Evolutionary conservation across 2,113 vertebrate species (phyloP), one percentile per base, ranked within the genome.

Genomic region (Brienomyrus longianalis): DNA sequence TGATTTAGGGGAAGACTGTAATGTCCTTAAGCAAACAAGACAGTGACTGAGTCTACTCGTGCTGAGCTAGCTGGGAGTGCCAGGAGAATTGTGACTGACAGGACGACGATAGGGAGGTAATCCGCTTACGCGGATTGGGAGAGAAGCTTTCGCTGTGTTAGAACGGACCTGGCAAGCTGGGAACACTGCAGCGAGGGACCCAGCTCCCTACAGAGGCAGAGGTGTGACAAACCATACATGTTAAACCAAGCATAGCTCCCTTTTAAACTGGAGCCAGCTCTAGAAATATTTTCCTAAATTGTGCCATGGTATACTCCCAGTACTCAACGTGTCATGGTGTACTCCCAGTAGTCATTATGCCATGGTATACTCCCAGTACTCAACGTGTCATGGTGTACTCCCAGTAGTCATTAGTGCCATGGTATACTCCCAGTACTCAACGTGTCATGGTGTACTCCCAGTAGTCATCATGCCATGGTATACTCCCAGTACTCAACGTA

Each of bases 81-180:
- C 31, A 3, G 54, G 87, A 83, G 70, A 17, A 27, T 21, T 2
- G 48, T 83, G 50, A 89, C 35, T 39, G 88, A 83, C 88, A 89
- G 74, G 88, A 52, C 31, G 70, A 39, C 8, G 19, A 35, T 39
- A 83, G 50, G 31, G 52, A 54, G 70, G 88, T 89, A 89, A 89
- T 83, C 88, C 21, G 10, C 88, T 89, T 89, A 89, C 0, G 1
- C 31, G 48, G 70, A 13, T 8, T 21, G 62, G 66, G 31, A 54
- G 70, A 83, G 35, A 27, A 31, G 86, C n/a, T 70, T 70, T 27
- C 3, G 1, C n/a, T 70, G 62, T 5, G 2, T 56, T 87, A 39
- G 6, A 23, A 52, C 11, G 1, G 86, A 59, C 31, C 52, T 59
- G 51, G 83, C 51, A 39, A 19, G 50, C 27, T 1, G 2, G 17